phyloP scores from a whole-genome alignment of 2,888 invertebrate species.

The Fissipunctia ypsillon region DNA sequence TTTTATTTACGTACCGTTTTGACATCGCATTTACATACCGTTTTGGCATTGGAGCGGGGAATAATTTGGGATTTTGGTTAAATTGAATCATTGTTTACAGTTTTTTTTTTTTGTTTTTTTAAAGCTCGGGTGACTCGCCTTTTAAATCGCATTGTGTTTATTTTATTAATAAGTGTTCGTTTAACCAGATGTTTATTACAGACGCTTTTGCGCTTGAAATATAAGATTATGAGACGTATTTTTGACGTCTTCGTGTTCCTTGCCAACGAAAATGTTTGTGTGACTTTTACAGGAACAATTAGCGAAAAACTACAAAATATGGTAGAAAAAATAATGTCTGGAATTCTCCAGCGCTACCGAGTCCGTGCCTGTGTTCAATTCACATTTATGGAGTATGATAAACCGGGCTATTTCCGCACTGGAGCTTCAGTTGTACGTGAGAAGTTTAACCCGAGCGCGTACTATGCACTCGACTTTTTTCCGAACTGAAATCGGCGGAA shows the following conservation, averaged over 20 bases:
- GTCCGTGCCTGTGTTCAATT: conserved; percentile 80
- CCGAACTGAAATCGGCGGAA: conserved; percentile 17
- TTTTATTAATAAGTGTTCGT: conserved; percentile 21
- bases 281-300: background rate
- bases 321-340: conserved; percentile 56
- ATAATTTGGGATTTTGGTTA: conserved; percentile 17
- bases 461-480: conserved; percentile 61
- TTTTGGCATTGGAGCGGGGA: conserved; percentile 45
- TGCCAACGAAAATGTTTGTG: conserved; percentile 23
- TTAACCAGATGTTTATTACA: conserved; percentile 8
- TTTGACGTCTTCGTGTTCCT: conserved; percentile 22
- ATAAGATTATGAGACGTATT: conserved; percentile 43
- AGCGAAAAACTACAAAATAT: background rate
- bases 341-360: conserved; percentile 79
- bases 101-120: conserved; percentile 7
- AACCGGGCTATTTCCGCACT: conserved; percentile 82
- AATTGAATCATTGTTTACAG: conserved; percentile 32
- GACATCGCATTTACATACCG: conserved; percentile 52
- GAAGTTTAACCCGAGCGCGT: conserved; percentile 54
- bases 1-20: conserved; percentile 61
- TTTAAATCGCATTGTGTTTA: conserved; percentile 23
- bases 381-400: conserved; percentile 86
- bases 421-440: conserved; percentile 64
- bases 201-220: conserved; percentile 12
- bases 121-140: conserved; percentile 13